phyloP scores from a whole-genome alignment of 2,113 vertebrate genomes.

The Carassius carassius region DNA sequence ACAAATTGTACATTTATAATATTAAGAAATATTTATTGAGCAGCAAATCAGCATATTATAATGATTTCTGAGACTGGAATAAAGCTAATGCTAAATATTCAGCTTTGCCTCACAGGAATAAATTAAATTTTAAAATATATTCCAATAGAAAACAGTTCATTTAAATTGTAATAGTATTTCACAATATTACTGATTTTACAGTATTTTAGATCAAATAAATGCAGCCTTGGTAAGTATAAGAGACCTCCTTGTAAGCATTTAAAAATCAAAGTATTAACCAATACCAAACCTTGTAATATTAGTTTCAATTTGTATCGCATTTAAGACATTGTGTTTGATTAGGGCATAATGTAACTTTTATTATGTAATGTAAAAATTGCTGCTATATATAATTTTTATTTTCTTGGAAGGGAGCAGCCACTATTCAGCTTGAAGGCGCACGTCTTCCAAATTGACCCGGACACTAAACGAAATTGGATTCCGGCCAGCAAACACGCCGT shows the following conservation, averaged over 20 bases:
- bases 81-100: background rate
- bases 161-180: background rate
- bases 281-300: background rate
- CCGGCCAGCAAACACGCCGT: conserved; percentile 92
- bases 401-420: conserved; percentile 86
- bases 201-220: background rate
- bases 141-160: background rate
- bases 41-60: background rate
- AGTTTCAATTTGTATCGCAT: background rate
- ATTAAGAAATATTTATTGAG: background rate
- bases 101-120: background rate
- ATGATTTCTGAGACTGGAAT: background rate
- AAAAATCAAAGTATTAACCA: background rate
- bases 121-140: background rate
- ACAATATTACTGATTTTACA: background rate
- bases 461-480: conserved; percentile 95
- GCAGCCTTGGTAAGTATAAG: background rate
- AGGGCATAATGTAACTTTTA: background rate
- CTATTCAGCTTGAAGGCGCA: conserved; percentile 95
- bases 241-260: background rate
- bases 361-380: background rate
- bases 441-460: conserved; percentile 95
- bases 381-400: background rate
- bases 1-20: background rate
- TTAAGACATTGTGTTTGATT: background rate